A percentile compares a stretch with the other conserved stretches of the same genome.
phyloP scores from a whole-genome alignment of 2,797 vertebrate genomes.

The Rhinatrema bivittatum region DNA sequence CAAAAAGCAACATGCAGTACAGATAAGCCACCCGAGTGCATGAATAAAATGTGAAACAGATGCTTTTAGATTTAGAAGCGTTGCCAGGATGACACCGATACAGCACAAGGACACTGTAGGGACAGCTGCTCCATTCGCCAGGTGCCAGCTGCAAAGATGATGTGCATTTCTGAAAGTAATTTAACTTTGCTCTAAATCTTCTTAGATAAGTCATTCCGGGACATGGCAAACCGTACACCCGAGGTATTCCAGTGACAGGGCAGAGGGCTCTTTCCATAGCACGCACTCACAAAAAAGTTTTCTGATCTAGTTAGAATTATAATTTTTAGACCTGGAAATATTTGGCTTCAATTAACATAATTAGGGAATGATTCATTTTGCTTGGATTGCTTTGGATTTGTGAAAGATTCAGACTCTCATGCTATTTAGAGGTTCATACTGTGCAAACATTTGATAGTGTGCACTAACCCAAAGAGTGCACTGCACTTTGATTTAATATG shows the following conservation, averaged over 20 bases:
- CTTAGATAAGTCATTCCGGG: constrained; percentile 17
- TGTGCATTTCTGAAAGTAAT: constrained; percentile 27
- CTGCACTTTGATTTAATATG: no score
- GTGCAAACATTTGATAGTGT: no score
- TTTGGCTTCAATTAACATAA: no score
- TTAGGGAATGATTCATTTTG: no score
- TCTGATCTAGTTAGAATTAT: no score
- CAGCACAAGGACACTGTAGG: constrained; percentile 16
- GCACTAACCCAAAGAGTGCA: no score
- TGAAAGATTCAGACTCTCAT: no score
- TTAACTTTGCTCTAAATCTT: constrained; percentile 23
- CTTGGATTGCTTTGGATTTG: no score
- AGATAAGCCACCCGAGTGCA: constrained; percentile 21
- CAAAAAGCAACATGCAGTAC: constrained; percentile 10
- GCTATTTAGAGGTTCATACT: no score
- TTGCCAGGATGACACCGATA: constrained; percentile 12
- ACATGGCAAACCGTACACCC: not conserved
- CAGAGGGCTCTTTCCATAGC: no score
- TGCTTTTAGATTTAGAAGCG: constrained; percentile 30
- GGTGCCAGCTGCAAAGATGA: constrained; percentile 27
- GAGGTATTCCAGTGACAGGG: constrained; percentile 14
- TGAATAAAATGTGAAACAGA: constrained; percentile 38
- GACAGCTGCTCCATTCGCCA: constrained; percentile 25
- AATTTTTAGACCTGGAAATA: no score
- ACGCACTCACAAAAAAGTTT: no score